phyloP scores from a whole-genome alignment of 92 coral and sea anemone species.

The Umimayanthus kanabou region DNA sequence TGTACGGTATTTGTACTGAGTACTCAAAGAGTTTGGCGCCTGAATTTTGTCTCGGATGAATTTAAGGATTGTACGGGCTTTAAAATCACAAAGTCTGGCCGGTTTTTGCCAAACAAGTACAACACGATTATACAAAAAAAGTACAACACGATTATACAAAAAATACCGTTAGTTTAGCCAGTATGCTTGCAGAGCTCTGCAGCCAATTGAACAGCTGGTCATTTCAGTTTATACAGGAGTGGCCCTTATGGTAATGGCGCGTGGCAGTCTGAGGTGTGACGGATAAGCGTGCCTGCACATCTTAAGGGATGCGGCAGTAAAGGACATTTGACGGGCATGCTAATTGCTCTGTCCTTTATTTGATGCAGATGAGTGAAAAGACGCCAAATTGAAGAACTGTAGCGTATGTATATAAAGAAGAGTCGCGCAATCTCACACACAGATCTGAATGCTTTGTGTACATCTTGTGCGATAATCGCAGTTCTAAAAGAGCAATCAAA shows the following conservation, averaged over 20 bases:
- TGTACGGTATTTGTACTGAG: no score
- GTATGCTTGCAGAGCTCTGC: no score
- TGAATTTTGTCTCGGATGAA: no score
- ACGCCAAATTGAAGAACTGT: neutral
- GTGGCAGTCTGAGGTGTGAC: neutral
- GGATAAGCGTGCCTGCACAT: neutral
- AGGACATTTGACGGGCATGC: neutral
- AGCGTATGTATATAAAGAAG: neutral
- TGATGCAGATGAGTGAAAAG: conserved; percentile 16
- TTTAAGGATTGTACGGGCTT: no score
- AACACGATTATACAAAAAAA: no score
- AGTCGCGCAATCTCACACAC: neutral
- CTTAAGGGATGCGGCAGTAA: conserved; percentile 11
- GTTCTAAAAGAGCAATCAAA: neutral
- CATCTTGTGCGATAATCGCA: neutral
- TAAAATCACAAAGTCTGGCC: no score
- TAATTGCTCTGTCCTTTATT: neutral
- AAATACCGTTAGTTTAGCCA: no score
- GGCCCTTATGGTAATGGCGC: neutral
- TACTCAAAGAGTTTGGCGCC: no score
- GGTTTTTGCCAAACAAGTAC: no score
- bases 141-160: no score
- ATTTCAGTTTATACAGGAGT: no score
- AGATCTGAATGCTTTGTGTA: neutral
- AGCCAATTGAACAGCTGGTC: no score